Evolutionary conservation across 2,113 vertebrate genomes (phyloP).

Genomic region (Megaceryle maxima): DNA sequence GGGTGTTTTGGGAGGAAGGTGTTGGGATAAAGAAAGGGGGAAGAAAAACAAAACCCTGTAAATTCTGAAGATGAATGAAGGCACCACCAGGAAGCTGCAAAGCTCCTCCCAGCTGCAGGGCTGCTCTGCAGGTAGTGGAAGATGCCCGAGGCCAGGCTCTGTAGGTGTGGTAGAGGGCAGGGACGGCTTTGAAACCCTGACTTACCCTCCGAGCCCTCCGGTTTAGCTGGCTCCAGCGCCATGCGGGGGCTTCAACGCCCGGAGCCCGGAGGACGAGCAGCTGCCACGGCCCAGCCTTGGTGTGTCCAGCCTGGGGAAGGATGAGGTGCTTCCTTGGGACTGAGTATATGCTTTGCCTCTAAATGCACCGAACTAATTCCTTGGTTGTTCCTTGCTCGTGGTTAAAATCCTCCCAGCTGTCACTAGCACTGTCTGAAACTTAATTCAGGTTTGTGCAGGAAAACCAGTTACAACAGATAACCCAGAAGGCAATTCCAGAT

Average conservation of each 20-base stretch:
- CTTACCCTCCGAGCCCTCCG: neutral
- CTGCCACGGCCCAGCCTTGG: neutral
- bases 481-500: slow-evolving; percentile 44
- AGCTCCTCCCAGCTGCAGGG: slow-evolving; percentile 37
- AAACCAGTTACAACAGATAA: slow-evolving; percentile 68
- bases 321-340: fast-evolving
- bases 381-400: neutral
- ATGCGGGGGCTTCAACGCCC: fast-evolving
- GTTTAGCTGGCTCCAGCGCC: neutral
- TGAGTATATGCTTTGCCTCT: neutral
- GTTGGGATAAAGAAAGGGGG: neutral
- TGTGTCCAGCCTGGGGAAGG: neutral
- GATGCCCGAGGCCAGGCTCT: neutral
- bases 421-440: neutral
- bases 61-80: slow-evolving; percentile 1
- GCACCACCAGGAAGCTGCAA: neutral
- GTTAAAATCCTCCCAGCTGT: neutral
- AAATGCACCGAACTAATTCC: neutral
- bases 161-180: slow-evolving; percentile 30
- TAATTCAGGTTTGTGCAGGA: slow-evolving; percentile 52
- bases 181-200: neutral
- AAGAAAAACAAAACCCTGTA: slow-evolving; percentile 33
- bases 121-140: slow-evolving; percentile 15
- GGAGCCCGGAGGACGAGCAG: fast-evolving
- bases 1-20: slow-evolving; percentile 1